Evolutionary conservation across 2,797 vertebrate species (phyloP), one percentile per base, ranked within the genome.

Genomic region (Aplochiton taeniatus): DNA sequence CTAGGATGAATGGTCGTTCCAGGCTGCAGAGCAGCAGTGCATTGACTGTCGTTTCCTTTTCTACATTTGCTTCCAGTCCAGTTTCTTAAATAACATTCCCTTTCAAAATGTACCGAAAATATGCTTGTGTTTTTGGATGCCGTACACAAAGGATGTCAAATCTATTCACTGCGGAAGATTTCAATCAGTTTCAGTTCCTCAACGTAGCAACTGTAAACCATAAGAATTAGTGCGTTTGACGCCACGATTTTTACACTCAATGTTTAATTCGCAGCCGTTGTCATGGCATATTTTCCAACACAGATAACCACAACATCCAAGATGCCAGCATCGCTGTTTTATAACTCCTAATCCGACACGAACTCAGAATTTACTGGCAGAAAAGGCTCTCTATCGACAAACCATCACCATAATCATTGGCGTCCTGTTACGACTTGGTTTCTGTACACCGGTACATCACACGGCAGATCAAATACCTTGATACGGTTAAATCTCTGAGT

Each of bases 251-350:
- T 43, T 64, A 41, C 67, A 52, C n/a, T 56, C 6, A 54, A 1
- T 8, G 14, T 20, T 41, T 45, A 31, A 31, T 31, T 31, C 6
- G 31, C 31, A 31, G 57, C 48, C 17, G 16, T 56, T 56, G 47
- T 53, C 18, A 65, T 43, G n/a, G 16, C 48, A 42, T 62, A 14
- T 13, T 59, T 59, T 59, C 44, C 47, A 12, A 47, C 17, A 13
- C 11, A n/a, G 13, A 19, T 55, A 45, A 45, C 44, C 46, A 46
- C 8, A 41, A 62, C 46, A 54, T 66, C 74, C 55, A 60, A 69
- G 68, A 72, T 84, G 80, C 70, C 77, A 64, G 62, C 42, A 53
- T 56, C 63, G n/a, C 41, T 61, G 13, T 44, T 53, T 45, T 45
- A 69, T 69, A 58, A 20, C 55, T 47, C 58, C 47, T 43, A 60